phyloP scores from a whole-genome alignment of 2,797 vertebrate genomes.

The Lagodon rhomboides region DNA sequence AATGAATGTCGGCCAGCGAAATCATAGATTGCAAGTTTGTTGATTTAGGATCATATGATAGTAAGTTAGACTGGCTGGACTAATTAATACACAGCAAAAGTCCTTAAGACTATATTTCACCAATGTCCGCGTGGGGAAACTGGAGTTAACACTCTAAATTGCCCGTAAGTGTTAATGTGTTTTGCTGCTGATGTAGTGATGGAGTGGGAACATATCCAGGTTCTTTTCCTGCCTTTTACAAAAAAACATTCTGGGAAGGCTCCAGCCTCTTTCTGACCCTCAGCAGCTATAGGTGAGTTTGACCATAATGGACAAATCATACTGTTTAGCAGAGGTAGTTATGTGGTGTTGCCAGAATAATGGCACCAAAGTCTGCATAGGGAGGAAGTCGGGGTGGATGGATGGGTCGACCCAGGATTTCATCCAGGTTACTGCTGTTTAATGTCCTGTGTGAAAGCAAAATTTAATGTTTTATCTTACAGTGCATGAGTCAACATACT shows the following conservation, averaged over 20 bases:
- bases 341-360: neutral
- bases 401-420: too few relatives aligned
- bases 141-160: conserved; percentile 9
- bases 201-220: conserved; percentile 10
- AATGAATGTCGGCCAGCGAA: neutral
- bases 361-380: too few relatives aligned
- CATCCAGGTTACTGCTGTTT: too few relatives aligned
- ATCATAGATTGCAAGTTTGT: neutral
- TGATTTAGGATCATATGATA: conserved; percentile 1
- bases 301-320: conserved; percentile 7
- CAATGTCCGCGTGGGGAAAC: neutral
- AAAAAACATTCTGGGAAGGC: neutral
- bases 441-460: too few relatives aligned
- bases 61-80: neutral
- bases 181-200: conserved; percentile 16
- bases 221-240: conserved; percentile 2
- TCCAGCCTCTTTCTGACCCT: conserved; percentile 17
- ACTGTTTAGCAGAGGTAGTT: neutral
- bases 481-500: too few relatives aligned
- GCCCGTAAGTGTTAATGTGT: conserved; percentile 20
- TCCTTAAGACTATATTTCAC: neutral
- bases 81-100: neutral
- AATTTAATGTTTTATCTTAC: too few relatives aligned
- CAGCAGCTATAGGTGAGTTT: neutral
- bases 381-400: too few relatives aligned